These are phyloP conservation scores for Ammospiza maritima DNA, from an alignment of 2,797 vertebrate species.

Conservation along the genomic window DNA sequence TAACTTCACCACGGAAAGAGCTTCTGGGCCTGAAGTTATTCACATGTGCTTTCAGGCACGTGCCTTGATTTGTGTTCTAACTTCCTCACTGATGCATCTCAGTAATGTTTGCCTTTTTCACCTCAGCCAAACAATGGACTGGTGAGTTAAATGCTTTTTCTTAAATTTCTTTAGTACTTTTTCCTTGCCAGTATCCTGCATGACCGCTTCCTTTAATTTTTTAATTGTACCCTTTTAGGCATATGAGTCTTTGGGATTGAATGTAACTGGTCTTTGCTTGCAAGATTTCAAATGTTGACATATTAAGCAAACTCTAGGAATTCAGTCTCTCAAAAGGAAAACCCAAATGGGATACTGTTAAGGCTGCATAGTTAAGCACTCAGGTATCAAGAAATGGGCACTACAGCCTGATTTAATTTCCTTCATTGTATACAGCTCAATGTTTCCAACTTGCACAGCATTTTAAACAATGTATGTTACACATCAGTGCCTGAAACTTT, in stretches of 20 bases:
- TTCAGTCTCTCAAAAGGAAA: background rate
- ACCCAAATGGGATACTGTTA: background rate
- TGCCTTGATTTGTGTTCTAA: slow-evolving; percentile 59
- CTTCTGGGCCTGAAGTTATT: slow-evolving; percentile 58
- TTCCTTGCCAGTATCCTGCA: slow-evolving; percentile 57
- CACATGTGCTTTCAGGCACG: slow-evolving; percentile 41
- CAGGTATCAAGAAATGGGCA: slow-evolving; percentile 43
- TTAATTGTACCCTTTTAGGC: slow-evolving; percentile 15
- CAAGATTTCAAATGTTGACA: background rate
- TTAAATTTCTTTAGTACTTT: slow-evolving; percentile 27
- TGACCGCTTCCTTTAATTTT: slow-evolving; percentile 60
- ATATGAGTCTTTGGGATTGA: background rate
- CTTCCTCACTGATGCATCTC: slow-evolving; percentile 55
- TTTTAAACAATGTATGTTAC: background rate
- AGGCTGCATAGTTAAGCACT: slow-evolving; percentile 46
- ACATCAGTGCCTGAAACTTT: background rate
- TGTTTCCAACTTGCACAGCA: background rate
- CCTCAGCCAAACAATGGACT: slow-evolving; percentile 78
- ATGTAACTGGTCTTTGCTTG: slow-evolving; percentile 21
- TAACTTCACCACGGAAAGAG: background rate
- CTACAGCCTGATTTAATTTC: background rate
- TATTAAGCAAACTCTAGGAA: background rate
- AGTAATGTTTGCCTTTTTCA: slow-evolving; percentile 73
- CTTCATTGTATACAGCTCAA: background rate
- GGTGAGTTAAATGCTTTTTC: slow-evolving; percentile 69